Base-by-base conservation (phyloP, 1,140 invertebrate genomes). In the Ceratoteleas bidentatus region DNA sequence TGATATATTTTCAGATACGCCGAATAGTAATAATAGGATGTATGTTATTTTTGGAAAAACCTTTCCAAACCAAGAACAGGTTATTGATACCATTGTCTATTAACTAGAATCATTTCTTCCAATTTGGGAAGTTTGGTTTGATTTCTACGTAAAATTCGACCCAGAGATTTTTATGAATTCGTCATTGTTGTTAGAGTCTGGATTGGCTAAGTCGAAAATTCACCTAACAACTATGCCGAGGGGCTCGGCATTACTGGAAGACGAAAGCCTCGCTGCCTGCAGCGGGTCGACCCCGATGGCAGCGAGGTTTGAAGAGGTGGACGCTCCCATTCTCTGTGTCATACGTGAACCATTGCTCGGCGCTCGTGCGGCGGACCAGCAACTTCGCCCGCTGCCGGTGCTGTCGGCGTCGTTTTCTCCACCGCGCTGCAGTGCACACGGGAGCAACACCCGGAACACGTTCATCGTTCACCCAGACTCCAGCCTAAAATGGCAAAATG, bases 381-480 rank as follows among this genome's bases (percentile, higher is more conserved):
- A 93, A 80, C 72, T 83, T 38, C 65, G 61, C 89, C 90, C 92
- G 85, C 86, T 88, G 87, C 88, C 88, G 86, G 81, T 90, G 86
- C 85, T 90, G 86, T 87, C 92, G 82, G 88, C 88, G 84, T 90
- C 89, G 86, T 89, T 91, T 89, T 92, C 91, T 84, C 92, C 92
- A 89, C 91, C 91, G 86, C 91, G 90, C 89, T 93, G 92, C 88
- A 93, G 89, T 88, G 92, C 93, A 92, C 93, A 93, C 85, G 93
- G 93, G 81, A 93, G 92, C 72, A 93, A 85, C 79, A 92, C 92
- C 86, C 92, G 92, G 85, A 93, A 93, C 88, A 93, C 88, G 89
- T 93, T 93, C 93, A 93, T 93, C 85, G 88, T 91, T 92, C 86
- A 90, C 92, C 92, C 92, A 93, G 92, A 92, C 92, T 89, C 88